phyloP scores from a whole-genome alignment of 1,140 invertebrate species.

The Drosophila paulistorum region DNA sequence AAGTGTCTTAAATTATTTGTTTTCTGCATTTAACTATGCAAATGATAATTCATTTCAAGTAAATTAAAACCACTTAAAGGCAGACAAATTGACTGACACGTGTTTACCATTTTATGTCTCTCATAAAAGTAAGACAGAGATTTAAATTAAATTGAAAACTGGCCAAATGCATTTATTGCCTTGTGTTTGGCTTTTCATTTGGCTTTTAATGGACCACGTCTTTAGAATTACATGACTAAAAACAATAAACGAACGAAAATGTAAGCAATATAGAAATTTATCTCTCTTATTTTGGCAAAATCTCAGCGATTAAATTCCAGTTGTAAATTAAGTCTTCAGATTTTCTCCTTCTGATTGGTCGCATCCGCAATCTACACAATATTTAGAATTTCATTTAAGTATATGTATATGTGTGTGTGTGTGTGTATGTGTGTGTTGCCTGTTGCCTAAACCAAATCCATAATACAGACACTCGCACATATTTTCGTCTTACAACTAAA shows the following conservation, averaged over 20 bases:
- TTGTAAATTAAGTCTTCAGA: conserved; percentile 28
- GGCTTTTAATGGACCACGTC: conserved; percentile 4
- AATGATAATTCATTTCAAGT: neutral
- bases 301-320: conserved; percentile 45
- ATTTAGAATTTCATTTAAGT: conserved; percentile 76
- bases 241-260: neutral
- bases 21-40: neutral
- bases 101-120: conserved; percentile 47
- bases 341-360: conserved; percentile 27
- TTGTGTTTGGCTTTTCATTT: neutral
- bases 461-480: conserved; percentile 26
- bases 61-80: conserved; percentile 1
- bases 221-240: neutral
- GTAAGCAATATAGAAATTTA: conserved; percentile 3
- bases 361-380: conserved; percentile 41
- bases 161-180: conserved; percentile 2
- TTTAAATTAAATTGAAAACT: conserved; percentile 45
- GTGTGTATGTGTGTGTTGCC: no score
- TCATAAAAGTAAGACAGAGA: conserved; percentile 35
- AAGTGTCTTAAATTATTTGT: no score
- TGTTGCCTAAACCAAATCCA: conserved; percentile 32
- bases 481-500: conserved; percentile 39
- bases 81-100: conserved; percentile 31
- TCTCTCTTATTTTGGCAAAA: conserved; percentile 8
- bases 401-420: neutral